Conservation (phyloP, 2,888 invertebrate species). For the Micropterix aruncella region DNA sequence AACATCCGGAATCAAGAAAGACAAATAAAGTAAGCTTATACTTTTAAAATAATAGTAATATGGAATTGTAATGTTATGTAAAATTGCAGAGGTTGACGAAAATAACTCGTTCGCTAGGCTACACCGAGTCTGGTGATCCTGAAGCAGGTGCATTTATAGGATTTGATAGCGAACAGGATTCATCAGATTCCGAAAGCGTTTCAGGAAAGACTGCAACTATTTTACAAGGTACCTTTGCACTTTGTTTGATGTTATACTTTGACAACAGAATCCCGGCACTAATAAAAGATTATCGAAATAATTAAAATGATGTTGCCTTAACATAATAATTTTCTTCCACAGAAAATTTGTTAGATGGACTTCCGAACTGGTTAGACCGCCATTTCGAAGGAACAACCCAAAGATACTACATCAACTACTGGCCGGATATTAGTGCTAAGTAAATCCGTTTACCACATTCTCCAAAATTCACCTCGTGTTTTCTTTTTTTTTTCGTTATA, state of each 20-base stretch:
- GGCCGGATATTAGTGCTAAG: constrained; percentile 92
- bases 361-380: constrained; percentile 93
- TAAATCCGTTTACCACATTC: too few species aligned
- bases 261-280: too few species aligned
- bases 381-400: constrained; percentile 93
- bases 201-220: constrained; percentile 31
- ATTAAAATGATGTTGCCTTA: too few species aligned
- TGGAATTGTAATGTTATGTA: constrained; percentile 1
- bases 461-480: too few species aligned
- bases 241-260: too few species aligned
- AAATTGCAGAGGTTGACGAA: constrained; percentile 54
- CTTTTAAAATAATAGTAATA: too few species aligned
- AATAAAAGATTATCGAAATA: too few species aligned
- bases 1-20: constrained; percentile 69
- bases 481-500: too few species aligned
- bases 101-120: constrained; percentile 46
- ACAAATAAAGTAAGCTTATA: constrained; percentile 49
- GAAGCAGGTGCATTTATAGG: constrained; percentile 80
- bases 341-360: constrained; percentile 76
- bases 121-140: constrained; percentile 40
- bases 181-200: constrained; percentile 34
- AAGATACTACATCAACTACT: constrained; percentile 91
- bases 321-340: too few species aligned
- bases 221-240: constrained; percentile 28
- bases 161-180: constrained; percentile 57